Conservation (phyloP, 2,888 invertebrate species). For the Andrena chrysosceles region DNA sequence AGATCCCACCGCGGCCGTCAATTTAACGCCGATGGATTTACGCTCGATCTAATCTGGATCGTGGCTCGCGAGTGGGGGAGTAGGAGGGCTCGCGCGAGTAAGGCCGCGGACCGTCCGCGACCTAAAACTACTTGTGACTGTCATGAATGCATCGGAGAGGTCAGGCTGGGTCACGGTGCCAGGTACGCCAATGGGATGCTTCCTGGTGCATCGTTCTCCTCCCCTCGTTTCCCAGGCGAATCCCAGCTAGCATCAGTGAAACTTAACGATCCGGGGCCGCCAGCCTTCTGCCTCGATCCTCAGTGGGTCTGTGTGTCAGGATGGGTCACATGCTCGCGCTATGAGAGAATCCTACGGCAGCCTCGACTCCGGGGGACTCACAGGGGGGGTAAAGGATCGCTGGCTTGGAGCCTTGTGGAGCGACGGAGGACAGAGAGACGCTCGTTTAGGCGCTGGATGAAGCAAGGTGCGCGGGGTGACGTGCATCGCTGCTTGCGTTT, state of each 20-base stretch:
- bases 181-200: constrained; percentile 66
- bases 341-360: constrained; percentile 55
- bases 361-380: constrained; percentile 10
- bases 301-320: constrained; percentile 85
- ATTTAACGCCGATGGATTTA: background rate
- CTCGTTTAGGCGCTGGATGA: constrained; percentile 13
- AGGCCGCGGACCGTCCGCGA: constrained; percentile 63
- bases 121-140: constrained; percentile 68
- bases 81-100: constrained; percentile 34
- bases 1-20: background rate
- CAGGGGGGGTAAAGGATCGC: constrained; percentile 32
- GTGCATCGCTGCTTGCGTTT: constrained; percentile 37
- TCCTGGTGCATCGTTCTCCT: constrained; percentile 29
- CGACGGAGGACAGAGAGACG: constrained; percentile 26
- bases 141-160: constrained; percentile 51
- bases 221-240: constrained; percentile 22
- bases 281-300: constrained; percentile 56
- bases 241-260: constrained; percentile 49
- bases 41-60: constrained; percentile 14
- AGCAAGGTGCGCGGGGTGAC: constrained; percentile 16
- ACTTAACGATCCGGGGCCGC: constrained; percentile 55
- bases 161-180: constrained; percentile 80
- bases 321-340: constrained; percentile 81
- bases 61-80: background rate
- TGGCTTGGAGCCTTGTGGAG: background rate